phyloP scores from a whole-genome alignment of 2,797 vertebrate species.

The Sylvilagus floridanus region DNA sequence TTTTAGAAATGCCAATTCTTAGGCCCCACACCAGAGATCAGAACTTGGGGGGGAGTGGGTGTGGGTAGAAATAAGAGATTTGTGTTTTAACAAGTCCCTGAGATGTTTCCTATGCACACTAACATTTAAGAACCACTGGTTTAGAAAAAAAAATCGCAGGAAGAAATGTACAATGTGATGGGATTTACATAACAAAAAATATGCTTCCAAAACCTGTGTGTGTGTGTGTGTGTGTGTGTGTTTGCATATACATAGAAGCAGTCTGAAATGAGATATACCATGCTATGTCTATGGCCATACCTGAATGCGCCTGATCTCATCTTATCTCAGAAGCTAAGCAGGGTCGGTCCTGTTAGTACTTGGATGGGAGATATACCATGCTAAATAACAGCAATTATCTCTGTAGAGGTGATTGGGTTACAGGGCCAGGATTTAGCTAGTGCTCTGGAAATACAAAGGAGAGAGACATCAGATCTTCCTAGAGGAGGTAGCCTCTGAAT shows the following conservation, averaged over 20 bases:
- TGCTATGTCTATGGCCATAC: background rate
- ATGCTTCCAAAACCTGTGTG: background rate
- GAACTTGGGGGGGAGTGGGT: background rate
- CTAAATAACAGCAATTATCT: background rate
- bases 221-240: background rate
- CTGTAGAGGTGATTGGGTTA: constrained; percentile 24
- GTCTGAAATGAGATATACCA: background rate
- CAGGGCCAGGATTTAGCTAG: background rate
- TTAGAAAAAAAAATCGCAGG: constrained; percentile 7
- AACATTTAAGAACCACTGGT: constrained; percentile 1
- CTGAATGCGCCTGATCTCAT: background rate
- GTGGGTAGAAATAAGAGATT: background rate
- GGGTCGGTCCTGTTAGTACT: background rate
- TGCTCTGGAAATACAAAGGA: constrained; percentile 34
- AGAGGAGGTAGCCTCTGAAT: constrained; percentile 32
- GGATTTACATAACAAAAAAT: background rate
- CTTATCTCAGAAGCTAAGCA: background rate
- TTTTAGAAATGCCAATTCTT: constrained; percentile 51
- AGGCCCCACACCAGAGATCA: background rate
- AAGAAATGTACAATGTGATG: constrained; percentile 23
- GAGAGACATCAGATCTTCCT: constrained; percentile 29
- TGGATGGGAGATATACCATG: background rate
- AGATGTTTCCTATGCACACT: constrained; percentile 21
- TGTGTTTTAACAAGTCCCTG: constrained; percentile 32
- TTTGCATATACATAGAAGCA: background rate